These are phyloP conservation scores for Taxidea taxus DNA, from an alignment of 2,113 vertebrate species.

Conservation along the genomic window DNA sequence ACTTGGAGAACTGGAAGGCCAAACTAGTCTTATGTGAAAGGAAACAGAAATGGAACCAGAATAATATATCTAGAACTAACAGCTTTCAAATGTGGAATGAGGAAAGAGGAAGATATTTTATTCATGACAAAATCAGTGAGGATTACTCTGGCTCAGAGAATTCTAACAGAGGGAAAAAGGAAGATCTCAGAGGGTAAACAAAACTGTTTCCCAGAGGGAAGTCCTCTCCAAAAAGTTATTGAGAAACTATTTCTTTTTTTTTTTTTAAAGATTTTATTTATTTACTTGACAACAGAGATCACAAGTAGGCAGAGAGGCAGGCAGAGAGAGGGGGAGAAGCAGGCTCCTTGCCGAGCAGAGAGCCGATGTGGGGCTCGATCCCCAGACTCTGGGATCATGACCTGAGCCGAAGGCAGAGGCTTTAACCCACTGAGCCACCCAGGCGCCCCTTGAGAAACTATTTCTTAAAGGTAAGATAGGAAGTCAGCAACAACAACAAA, in stretches of 20 bases:
- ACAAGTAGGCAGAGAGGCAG: too few relatives aligned
- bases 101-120: constrained; percentile 7
- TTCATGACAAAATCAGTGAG: not conserved
- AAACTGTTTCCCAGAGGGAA: not conserved
- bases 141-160: not conserved
- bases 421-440: too few relatives aligned
- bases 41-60: not conserved
- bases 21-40: not conserved
- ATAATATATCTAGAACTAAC: not conserved
- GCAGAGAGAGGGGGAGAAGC: too few relatives aligned
- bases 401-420: too few relatives aligned
- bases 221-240: not conserved
- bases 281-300: too few relatives aligned
- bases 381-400: too few relatives aligned
- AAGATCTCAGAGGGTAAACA: not conserved
- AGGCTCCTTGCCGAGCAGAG: too few relatives aligned
- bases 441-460: too few relatives aligned
- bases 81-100: not conserved
- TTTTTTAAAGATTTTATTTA: too few relatives aligned
- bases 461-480: not conserved
- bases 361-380: too few relatives aligned
- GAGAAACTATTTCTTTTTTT: not conserved
- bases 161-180: not conserved
- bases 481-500: not conserved
- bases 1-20: not conserved